Evolutionary conservation across 2,797 vertebrate species (phyloP), one percentile per base, ranked within the genome.

Genomic region (Dromococcyx pavoninus): DNA sequence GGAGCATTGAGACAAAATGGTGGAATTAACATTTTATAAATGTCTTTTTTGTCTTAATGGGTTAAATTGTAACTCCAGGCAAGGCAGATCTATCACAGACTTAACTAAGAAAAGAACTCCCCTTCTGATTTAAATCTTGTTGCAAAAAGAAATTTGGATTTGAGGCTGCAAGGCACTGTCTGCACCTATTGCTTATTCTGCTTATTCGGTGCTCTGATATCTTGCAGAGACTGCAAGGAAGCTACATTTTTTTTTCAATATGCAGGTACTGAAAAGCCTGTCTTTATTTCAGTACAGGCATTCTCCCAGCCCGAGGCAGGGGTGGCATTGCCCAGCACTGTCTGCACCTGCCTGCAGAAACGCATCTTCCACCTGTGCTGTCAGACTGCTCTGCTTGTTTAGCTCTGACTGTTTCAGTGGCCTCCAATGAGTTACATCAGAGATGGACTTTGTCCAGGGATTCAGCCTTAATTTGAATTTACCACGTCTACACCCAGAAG

Each of bases 391-490:
- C 62, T 53, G 51, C 56, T 66, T 27, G 56, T 51, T 9, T 69
- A 64, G 46, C 77, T 81, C 37, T 28, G 66, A 53, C 1, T 2
- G 24, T 53, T 86, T 60, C 56, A 35, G 46, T 19, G 48, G 37
- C 51, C 62, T 81, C 82, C 57, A 39, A 30, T 72, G 82, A 81
- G 25, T 95, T 93, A 41, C 71, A 33, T 41, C 71, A 66, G 78
- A 80, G 30, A 65, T 54, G 51, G 84, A 75, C 71, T 89, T 95
- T 79, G 58, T 69, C 76, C 74, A 70, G 79, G 72, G 71, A 90
- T 90, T 90, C 83, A 88, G 74, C 51, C 28, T 79, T 60, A n/a
- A 65, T 80, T 88, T 80, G 72, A 84, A 72, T 94, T 90, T 75
- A 62, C 84, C 78, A 56, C 48, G 74, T 93, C 66, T 23, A 11